These are phyloP conservation scores for Sardinella longiceps DNA, from an alignment of 2,797 vertebrate genomes.

Conservation along the genomic window DNA sequence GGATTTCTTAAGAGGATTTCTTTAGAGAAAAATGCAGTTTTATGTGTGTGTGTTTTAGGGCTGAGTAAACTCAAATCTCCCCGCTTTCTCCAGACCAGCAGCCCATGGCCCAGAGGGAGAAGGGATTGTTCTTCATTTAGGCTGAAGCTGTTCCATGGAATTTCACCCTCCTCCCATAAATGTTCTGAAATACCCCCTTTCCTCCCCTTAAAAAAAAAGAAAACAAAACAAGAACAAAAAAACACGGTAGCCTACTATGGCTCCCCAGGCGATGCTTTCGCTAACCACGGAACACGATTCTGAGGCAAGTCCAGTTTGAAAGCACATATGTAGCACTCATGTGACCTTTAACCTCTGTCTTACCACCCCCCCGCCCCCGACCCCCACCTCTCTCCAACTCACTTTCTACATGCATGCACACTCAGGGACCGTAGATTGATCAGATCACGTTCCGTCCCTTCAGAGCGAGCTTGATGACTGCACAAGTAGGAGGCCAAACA, in stretches of 20 bases:
- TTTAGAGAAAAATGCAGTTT: background rate
- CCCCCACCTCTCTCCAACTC: background rate
- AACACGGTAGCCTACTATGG: background rate
- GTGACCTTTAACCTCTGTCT: background rate
- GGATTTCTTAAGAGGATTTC: background rate
- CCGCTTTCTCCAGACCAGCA: background rate
- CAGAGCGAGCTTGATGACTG: background rate
- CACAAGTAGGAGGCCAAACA: background rate
- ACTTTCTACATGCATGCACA: background rate
- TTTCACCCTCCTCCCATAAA: slow-evolving; percentile 50
- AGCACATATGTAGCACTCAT: background rate
- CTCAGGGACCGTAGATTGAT: background rate
- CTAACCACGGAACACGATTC: background rate
- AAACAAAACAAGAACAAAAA: background rate
- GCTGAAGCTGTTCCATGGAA: slow-evolving; percentile 47
- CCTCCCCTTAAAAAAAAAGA: too few species aligned
- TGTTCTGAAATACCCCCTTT: slow-evolving; percentile 47
- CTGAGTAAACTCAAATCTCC: background rate
- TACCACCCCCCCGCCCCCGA: background rate
- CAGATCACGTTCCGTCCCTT: background rate
- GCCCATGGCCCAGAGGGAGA: slow-evolving; percentile 64
- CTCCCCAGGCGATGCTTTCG: background rate
- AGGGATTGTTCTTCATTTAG: slow-evolving; percentile 40
- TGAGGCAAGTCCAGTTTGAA: background rate
- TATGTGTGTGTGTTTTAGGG: background rate